Percentiles rank a stretch among this genome's conserved stretches.
These are phyloP conservation scores for Nixonia krombeini DNA, from an alignment of 1,140 invertebrate species.

Conservation along the genomic window DNA sequence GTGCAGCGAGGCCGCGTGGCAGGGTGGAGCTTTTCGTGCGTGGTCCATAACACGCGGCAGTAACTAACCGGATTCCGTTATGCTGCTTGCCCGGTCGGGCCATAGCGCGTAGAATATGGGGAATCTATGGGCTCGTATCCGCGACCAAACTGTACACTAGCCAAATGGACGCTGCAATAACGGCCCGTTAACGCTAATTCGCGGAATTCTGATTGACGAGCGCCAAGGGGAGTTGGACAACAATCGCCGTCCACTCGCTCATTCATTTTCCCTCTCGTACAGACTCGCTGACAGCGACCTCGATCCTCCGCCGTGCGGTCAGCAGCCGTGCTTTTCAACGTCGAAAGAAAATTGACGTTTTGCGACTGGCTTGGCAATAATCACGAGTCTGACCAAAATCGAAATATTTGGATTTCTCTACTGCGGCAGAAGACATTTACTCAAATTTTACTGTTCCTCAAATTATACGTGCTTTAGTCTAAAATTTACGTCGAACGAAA, in stretches of 20 bases:
- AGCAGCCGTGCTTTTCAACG: too few relatives aligned
- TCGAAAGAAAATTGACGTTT: too few relatives aligned
- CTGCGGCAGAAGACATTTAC: too few relatives aligned
- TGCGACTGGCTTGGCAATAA: too few relatives aligned
- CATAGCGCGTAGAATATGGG: constrained; percentile 67
- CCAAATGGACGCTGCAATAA: constrained; percentile 73
- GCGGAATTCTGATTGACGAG: constrained; percentile 73
- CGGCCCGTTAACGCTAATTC: constrained; percentile 73
- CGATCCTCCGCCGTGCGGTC: too few relatives aligned
- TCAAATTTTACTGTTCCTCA: too few relatives aligned
- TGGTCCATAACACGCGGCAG: constrained; percentile 64
- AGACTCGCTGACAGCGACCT: too few relatives aligned
- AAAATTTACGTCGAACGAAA: too few relatives aligned
- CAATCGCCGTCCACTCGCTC: constrained; percentile 12
- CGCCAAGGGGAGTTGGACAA: constrained; percentile 37
- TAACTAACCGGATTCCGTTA: constrained; percentile 71
- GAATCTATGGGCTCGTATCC: constrained; percentile 72
- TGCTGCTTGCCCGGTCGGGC: constrained; percentile 59
- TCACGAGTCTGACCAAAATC: too few relatives aligned
- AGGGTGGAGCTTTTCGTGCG: constrained; percentile 60
- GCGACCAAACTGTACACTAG: constrained; percentile 68
- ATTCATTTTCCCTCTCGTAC: constrained; percentile 25
- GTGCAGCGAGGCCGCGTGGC: constrained; percentile 45
- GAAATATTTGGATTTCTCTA: too few relatives aligned
- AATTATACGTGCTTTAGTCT: too few relatives aligned